Base-by-base conservation (phyloP, 2,113 vertebrate genomes). In the Menura novaehollandiae region DNA sequence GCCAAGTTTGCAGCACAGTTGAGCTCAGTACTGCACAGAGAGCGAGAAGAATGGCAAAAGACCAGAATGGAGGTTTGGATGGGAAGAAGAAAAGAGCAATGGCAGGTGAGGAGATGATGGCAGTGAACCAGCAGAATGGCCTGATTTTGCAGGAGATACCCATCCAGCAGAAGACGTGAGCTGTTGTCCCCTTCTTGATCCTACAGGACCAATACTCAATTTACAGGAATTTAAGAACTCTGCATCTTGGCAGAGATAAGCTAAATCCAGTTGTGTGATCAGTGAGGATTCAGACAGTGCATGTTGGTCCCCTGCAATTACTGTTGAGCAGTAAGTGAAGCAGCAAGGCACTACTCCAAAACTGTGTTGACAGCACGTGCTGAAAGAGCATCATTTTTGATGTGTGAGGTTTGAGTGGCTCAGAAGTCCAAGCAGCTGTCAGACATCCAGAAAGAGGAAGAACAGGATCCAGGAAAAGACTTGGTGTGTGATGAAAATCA, bases 101-200 rank as follows among this genome's bases (percentile, higher is more conserved):
- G 30, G 13, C 44, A 51, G 16, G 24, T 0, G 2, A 33, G 26
- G 73, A 55, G 21, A 49, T 22, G 10, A 44, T 37, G 22, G 8
- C 27, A 3, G 26, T 43, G 18, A 62, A 44, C 3, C 30, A 41
- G 49, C 11, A 53, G n/a, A 80, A 44, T 37, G 24, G 21, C 10
- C 30, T 33, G 28, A 41, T 37, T 68, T 28, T 83, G 14, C 26
- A 33, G 22, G 32, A 73, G n/a, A 43, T 26, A 59, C 10, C 24
- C 12, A 26, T 21, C 17, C 28, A 11, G 41, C 3, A 6, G 15
- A 43, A 9, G 21, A 8, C 0, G 2, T 66, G 10, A 66, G 6
- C 32, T 69, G 1, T 59, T 37, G 27, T 71, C 17, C 13, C 20
- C 22, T 59, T 63, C 47, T 63, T 56, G 27, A 78, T 82, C n/a